These are phyloP conservation scores for Dendrocopos noguchii DNA, from an alignment of 2,113 vertebrate species.

Conservation along the genomic window DNA sequence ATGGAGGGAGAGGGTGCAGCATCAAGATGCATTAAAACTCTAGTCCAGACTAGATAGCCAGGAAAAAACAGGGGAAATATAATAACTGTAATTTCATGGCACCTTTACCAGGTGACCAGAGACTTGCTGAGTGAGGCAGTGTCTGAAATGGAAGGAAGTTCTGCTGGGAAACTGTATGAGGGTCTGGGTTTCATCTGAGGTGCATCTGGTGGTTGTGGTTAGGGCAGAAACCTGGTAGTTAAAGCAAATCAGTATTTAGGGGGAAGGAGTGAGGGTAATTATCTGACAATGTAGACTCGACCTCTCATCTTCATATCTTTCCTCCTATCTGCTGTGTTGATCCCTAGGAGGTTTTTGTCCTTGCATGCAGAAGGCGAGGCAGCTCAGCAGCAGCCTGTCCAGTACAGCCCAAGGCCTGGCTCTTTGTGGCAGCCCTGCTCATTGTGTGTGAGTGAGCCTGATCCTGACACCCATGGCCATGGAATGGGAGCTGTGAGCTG, in stretches of 20 bases:
- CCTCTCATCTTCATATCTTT: background rate
- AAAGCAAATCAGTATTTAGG: background rate
- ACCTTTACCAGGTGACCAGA: background rate
- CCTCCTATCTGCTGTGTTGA: background rate
- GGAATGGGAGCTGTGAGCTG: background rate
- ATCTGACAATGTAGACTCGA: background rate
- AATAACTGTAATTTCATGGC: background rate
- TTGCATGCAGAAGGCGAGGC: background rate
- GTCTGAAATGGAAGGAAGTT: slow-evolving; percentile 21
- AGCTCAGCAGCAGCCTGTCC: background rate
- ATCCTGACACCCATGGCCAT: background rate
- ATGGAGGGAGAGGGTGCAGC: background rate
- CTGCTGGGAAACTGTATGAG: background rate
- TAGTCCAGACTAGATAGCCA: background rate
- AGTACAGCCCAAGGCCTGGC: background rate
- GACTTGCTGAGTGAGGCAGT: background rate
- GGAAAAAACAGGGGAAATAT: background rate
- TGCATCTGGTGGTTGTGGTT: slow-evolving; percentile 20
- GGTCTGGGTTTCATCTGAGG: slow-evolving; percentile 5
- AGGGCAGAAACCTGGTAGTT: slow-evolving; percentile 19
- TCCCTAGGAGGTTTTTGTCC: background rate
- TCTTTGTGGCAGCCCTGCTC: background rate
- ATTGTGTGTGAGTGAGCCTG: background rate
- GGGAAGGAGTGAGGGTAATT: background rate
- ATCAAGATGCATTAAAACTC: background rate